phyloP scores from a whole-genome alignment of 2,113 vertebrate genomes.

The Agelaius phoeniceus region DNA sequence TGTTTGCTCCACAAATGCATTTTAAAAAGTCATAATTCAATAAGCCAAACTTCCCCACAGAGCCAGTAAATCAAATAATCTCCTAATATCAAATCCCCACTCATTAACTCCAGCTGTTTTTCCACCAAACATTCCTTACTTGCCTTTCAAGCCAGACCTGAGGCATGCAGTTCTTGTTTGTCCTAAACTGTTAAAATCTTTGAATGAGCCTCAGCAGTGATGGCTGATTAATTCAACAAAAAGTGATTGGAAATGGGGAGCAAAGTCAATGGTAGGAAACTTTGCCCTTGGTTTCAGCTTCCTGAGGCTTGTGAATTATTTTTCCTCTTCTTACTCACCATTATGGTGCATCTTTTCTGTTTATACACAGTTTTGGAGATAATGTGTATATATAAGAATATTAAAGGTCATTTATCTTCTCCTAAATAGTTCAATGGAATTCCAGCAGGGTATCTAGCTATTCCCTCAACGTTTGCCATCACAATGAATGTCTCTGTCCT shows the following conservation, averaged over 20 bases:
- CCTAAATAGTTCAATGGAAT: not conserved
- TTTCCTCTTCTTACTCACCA: not conserved
- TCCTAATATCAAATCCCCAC: conserved; percentile 5
- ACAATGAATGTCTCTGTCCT: not conserved
- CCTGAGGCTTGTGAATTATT: not conserved
- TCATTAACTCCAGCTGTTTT: conserved; percentile 49
- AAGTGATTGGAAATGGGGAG: not conserved
- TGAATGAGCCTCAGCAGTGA: not conserved
- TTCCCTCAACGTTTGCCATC: not conserved
- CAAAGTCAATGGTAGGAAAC: not conserved
- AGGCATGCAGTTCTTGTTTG: conserved; percentile 7
- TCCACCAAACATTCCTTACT: not conserved
- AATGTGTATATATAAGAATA: not conserved
- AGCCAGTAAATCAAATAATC: conserved; percentile 23
- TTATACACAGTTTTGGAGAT: not conserved
- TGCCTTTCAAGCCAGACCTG: conserved; percentile 3
- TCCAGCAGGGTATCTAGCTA: not conserved
- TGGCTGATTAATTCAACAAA: not conserved
- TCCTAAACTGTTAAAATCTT: not conserved
- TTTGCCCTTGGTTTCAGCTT: not conserved
- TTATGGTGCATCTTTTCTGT: not conserved
- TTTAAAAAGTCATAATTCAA: conserved; percentile 49
- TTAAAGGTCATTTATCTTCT: not conserved
- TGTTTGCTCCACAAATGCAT: conserved; percentile 1
- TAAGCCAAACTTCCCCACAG: conserved; percentile 30